A percentile compares a stretch with the other conserved stretches of the same genome.
These are phyloP conservation scores for Eristalis arbustorum DNA, from an alignment of 2,888 invertebrate species.

Conservation along the genomic window DNA sequence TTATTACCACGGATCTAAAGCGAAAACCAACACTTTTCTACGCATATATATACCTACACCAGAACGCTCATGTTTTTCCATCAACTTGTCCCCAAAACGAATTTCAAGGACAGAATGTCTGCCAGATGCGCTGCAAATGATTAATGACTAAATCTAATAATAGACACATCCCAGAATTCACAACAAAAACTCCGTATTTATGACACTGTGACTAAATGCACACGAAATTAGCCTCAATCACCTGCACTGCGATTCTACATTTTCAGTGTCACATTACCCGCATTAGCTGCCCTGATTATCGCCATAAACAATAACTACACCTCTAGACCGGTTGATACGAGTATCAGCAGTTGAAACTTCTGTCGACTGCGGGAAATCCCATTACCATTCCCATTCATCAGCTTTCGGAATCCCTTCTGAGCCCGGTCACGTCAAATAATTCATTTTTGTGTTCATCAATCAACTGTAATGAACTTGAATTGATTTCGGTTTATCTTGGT, in stretches of 20 bases:
- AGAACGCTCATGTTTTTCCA: no score
- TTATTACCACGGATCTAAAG: no score
- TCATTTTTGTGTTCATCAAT: constrained; percentile 1
- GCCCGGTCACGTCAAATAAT: background rate
- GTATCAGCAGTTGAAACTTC: no score
- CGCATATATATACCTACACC: no score
- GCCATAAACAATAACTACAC: background rate
- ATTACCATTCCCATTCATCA: background rate
- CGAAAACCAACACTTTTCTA: no score
- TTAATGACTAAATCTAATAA: no score
- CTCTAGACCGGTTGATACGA: background rate
- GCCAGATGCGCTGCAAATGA: no score
- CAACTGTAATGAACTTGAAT: background rate
- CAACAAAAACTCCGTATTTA: no score
- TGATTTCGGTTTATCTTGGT: background rate
- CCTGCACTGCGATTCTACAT: background rate
- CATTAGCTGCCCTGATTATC: background rate
- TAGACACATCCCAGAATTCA: no score
- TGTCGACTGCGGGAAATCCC: background rate
- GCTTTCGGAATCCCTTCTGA: background rate
- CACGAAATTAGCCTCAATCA: background rate
- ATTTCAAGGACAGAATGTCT: no score
- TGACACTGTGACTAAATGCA: no score
- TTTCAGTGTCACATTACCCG: background rate
- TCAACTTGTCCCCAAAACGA: no score